Conservation (phyloP, 2,888 invertebrate genomes). For the Myopa tessellatipennis region DNA sequence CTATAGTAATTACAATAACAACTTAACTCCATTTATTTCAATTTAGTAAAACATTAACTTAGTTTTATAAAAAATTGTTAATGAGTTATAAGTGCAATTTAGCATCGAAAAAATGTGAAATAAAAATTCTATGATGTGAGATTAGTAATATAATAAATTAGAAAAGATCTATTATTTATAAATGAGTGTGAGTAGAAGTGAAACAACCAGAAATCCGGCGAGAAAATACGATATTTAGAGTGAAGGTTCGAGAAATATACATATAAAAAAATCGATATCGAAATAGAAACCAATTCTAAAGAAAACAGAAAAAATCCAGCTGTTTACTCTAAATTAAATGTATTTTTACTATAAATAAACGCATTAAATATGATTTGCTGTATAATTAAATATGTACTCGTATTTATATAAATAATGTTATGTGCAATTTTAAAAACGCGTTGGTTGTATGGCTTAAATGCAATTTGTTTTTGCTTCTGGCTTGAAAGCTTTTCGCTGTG, state of each 20-base stretch:
- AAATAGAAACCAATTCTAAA: neutral
- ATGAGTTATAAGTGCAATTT: too few species aligned
- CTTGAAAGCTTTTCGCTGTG: conserved; percentile 13
- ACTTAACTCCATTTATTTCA: too few species aligned
- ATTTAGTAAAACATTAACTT: too few species aligned
- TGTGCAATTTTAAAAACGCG: neutral
- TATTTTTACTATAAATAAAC: neutral
- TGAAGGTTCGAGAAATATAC: neutral
- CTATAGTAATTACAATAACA: too few species aligned
- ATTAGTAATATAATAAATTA: neutral
- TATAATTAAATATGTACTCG: neutral
- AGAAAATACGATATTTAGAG: neutral
- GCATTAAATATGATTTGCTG: neutral
- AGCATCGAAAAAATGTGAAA: too few species aligned
- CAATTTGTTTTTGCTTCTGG: neutral
- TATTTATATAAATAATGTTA: too few species aligned
- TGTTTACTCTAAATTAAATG: neutral
- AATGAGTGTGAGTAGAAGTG: too few species aligned
- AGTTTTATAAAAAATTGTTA: too few species aligned
- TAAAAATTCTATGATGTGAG: too few species aligned
- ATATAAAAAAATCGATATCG: neutral
- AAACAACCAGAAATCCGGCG: neutral
- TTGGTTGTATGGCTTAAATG: conserved; percentile 26
- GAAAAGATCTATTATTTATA: neutral
- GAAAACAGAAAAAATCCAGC: too few species aligned